phyloP scores from a whole-genome alignment of 1,140 invertebrate species.

The Meteorus sp. region DNA sequence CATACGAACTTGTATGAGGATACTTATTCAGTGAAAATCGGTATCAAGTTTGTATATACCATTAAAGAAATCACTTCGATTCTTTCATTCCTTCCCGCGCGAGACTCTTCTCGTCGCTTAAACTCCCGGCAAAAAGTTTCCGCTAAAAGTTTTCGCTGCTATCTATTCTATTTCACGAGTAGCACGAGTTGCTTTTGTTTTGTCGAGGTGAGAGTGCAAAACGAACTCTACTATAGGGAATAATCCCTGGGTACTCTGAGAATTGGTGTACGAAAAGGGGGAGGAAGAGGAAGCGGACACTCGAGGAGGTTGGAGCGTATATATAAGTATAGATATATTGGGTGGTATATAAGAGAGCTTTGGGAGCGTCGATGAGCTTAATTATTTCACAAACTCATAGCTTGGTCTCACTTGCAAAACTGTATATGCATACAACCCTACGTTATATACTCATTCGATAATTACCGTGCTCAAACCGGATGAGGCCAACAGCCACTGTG shows the following conservation, averaged over 20 bases:
- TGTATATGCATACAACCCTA: too few relatives aligned
- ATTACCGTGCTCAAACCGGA: constrained; percentile 19
- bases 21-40: background rate
- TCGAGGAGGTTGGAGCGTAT: background rate
- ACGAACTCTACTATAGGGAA: constrained; percentile 37
- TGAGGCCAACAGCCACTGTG: constrained; percentile 8
- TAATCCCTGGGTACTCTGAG: constrained; percentile 36
- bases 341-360: background rate
- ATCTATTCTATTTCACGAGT: constrained; percentile 26
- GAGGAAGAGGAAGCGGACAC: constrained; percentile 1
- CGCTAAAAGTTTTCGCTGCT: constrained; percentile 37
- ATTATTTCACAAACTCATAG: constrained; percentile 25
- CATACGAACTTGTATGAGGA: background rate
- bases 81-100: background rate
- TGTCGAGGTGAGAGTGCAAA: constrained; percentile 39
- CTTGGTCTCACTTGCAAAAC: constrained; percentile 1
- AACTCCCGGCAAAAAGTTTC: constrained; percentile 45
- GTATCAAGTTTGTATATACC: constrained; percentile 2
- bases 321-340: background rate
- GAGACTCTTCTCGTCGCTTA: constrained; percentile 36
- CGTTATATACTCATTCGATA: constrained; percentile 27
- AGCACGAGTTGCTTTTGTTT: constrained; percentile 25
- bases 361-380: constrained; percentile 24
- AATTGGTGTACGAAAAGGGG: background rate
- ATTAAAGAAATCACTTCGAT: constrained; percentile 8